These are phyloP conservation scores for Orchestes rusci DNA, from an alignment of 2,888 invertebrate species.

Conservation along the genomic window DNA sequence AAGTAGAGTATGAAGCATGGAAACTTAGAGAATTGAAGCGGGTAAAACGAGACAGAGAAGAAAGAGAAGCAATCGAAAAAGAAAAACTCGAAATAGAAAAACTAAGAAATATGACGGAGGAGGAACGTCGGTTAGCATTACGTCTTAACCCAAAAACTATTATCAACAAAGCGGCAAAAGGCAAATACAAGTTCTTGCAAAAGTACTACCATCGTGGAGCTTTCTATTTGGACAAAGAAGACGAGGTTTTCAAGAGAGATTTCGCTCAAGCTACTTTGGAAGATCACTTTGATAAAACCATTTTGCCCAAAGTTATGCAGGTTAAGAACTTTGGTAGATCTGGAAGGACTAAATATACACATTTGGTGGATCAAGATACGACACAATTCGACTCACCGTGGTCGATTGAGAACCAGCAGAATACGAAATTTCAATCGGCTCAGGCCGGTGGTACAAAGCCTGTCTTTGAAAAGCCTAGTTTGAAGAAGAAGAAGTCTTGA, in stretches of 20 bases:
- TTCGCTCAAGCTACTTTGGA: conserved; percentile 66
- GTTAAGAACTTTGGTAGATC: conserved; percentile 99
- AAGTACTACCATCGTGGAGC: conserved; percentile 99
- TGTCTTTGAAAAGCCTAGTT: conserved; percentile 80
- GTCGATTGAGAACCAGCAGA: conserved; percentile 86
- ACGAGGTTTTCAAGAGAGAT: conserved; percentile 57
- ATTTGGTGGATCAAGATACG: conserved; percentile 97
- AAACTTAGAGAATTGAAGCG: conserved; percentile 93
- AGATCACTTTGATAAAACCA: conserved; percentile 98
- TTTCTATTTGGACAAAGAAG: conserved; percentile 93
- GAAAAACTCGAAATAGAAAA: conserved; percentile 85
- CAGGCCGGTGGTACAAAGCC: conserved; percentile 92
- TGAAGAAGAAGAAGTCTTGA: conserved; percentile 48
- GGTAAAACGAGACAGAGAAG: conserved; percentile 93
- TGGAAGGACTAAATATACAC: conserved; percentile 97
- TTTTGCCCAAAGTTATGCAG: conserved; percentile 99
- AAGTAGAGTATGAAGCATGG: conserved; percentile 96
- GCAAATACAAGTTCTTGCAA: conserved; percentile 98
- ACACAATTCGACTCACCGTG: conserved; percentile 97
- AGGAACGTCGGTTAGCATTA: conserved; percentile 84
- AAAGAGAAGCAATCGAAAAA: conserved; percentile 80
- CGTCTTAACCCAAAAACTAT: conserved; percentile 84
- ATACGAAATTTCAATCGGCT: conserved; percentile 77
- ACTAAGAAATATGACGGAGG: conserved; percentile 90
- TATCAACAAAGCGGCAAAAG: conserved; percentile 91